A percentile compares a stretch with the other conserved stretches of the same genome.
phyloP scores from a whole-genome alignment of 2,888 invertebrate genomes.

The Oscheius sp. region DNA sequence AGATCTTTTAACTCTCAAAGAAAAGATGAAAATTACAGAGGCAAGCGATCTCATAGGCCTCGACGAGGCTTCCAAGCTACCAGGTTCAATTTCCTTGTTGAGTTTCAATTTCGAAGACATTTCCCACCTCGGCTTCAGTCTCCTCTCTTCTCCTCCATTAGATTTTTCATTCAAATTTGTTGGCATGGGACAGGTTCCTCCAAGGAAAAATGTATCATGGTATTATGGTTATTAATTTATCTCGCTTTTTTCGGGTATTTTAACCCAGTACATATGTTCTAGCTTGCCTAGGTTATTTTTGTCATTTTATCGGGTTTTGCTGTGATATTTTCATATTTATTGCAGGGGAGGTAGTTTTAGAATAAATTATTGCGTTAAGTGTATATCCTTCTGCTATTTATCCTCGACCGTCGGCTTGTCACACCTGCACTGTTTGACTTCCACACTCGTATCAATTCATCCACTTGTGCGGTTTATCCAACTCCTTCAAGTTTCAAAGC shows the following conservation, averaged over 20 bases:
- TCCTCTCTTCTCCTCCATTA: conserved; percentile 25
- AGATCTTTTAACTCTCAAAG: neutral
- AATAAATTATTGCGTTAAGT: too few species aligned
- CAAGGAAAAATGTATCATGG: conserved; percentile 18
- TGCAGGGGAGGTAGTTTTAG: too few species aligned
- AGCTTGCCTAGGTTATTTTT: neutral
- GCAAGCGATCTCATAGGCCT: conserved; percentile 12
- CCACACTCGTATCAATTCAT: conserved; percentile 20
- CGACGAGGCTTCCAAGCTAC: neutral
- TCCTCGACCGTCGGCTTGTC: conserved; percentile 24
- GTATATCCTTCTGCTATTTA: conserved; percentile 16
- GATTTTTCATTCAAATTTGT: conserved; percentile 22
- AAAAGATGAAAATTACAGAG: neutral
- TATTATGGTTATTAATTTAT: conserved; percentile 7
- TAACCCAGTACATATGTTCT: neutral
- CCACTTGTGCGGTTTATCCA: conserved; percentile 10
- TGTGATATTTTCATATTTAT: conserved; percentile 7
- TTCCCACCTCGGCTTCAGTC: conserved; percentile 27
- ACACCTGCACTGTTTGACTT: conserved; percentile 26
- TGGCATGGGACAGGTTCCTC: conserved; percentile 10
- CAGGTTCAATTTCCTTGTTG: conserved; percentile 19
- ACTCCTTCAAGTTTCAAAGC: neutral
- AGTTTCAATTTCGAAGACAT: conserved; percentile 17
- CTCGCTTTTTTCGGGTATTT: conserved; percentile 1
- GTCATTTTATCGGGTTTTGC: conserved; percentile 6